Conservation (phyloP, 2,797 vertebrate genomes). For the Podarcis lilfordi region DNA sequence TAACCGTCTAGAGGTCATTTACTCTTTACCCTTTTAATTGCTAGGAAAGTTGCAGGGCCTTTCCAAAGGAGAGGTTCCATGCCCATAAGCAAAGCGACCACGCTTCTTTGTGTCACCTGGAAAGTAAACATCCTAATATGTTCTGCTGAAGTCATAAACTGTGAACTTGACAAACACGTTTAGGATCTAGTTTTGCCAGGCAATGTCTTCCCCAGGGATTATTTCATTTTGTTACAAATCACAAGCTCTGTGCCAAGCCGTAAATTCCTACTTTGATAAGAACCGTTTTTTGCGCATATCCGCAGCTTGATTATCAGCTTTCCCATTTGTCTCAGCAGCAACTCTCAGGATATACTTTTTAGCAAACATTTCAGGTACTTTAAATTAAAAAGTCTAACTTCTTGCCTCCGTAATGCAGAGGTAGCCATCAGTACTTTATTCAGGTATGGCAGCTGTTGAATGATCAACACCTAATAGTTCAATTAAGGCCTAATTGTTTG, state of each 20-base stretch:
- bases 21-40: too few relatives aligned
- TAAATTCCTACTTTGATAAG: too few relatives aligned
- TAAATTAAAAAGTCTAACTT: background rate
- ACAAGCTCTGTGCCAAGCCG: background rate
- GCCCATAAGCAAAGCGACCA: background rate
- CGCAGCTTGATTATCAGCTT: background rate
- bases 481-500: background rate
- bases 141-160: background rate
- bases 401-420: background rate
- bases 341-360: background rate
- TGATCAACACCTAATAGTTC: background rate
- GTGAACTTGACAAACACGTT: slow-evolving; percentile 5
- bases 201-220: background rate
- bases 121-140: background rate
- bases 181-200: background rate
- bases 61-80: background rate
- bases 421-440: background rate
- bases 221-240: background rate
- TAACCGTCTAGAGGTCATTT: too few relatives aligned
- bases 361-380: background rate
- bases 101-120: background rate
- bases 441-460: background rate
- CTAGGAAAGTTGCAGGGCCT: too few relatives aligned
- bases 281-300: background rate
- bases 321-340: background rate